Evolutionary conservation across 2,797 vertebrate species (phyloP).

Genomic region (Hephaestus fuliginosus): DNA sequence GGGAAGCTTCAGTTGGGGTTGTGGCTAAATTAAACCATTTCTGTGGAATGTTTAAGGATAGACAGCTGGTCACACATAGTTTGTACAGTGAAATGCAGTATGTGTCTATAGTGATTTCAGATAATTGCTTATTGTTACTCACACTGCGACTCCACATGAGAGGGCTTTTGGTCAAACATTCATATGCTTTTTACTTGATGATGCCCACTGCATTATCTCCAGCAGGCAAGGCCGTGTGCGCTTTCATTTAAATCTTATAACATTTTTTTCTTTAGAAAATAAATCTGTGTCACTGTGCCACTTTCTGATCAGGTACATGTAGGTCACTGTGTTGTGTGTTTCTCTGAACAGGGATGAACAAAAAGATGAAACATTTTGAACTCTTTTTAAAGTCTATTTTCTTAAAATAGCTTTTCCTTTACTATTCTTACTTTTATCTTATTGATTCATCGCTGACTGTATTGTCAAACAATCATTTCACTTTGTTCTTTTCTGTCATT

Average conservation of each 20-base stretch:
- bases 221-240: not conserved
- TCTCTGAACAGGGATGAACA: not conserved
- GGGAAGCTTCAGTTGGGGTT: not conserved
- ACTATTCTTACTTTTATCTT: not conserved
- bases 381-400: not conserved
- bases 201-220: not conserved
- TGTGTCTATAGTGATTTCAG: not conserved
- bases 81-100: not conserved
- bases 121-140: not conserved
- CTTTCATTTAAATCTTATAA: no score
- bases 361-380: not conserved
- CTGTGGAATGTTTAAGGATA: not conserved
- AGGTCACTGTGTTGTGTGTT: constrained; percentile 44
- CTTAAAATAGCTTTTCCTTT: not conserved
- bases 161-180: not conserved
- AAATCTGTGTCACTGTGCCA: constrained; percentile 44
- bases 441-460: not conserved
- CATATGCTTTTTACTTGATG: not conserved
- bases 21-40: not conserved
- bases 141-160: not conserved
- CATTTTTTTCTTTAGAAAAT: not conserved
- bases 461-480: not conserved
- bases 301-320: constrained; percentile 36
- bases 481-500: not conserved
- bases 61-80: not conserved